A percentile compares a stretch with the other conserved stretches of the same genome.
Evolutionary conservation across 2,888 invertebrate genomes (phyloP).

Genomic region (Mantis religiosa): DNA sequence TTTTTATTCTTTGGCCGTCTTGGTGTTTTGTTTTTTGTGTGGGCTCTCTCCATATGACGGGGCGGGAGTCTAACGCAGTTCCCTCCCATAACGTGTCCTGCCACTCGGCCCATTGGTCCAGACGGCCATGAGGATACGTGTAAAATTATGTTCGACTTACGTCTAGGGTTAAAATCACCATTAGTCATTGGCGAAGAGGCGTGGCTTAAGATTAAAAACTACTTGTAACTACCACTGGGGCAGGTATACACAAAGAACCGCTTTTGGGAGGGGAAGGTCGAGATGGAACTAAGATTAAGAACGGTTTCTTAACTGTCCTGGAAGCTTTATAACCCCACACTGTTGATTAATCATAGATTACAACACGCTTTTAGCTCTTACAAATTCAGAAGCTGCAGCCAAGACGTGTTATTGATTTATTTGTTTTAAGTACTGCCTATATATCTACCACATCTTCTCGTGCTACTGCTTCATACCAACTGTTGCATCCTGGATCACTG

Average conservation of each 20-base stretch:
- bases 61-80: neutral
- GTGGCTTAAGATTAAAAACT: conserved; percentile 5
- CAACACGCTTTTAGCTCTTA: neutral
- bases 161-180: conserved; percentile 21
- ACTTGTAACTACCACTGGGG: neutral
- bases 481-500: too few species aligned
- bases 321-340: neutral
- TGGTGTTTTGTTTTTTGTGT: neutral
- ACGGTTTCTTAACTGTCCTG: neutral
- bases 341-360: neutral
- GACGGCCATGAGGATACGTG: conserved; percentile 2
- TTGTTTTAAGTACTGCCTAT: neutral
- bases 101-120: conserved; percentile 9
- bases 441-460: neutral
- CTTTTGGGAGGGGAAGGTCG: neutral
- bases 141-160: conserved; percentile 12
- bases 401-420: neutral
- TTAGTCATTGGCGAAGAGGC: conserved; percentile 18
- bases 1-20: neutral
- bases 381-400: neutral
- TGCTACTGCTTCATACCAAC: neutral
- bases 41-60: neutral
- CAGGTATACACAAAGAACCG: neutral
- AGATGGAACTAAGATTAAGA: neutral
- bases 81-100: neutral